phyloP scores from a whole-genome alignment of 2,113 vertebrate species.

The Trachemys scripta region DNA sequence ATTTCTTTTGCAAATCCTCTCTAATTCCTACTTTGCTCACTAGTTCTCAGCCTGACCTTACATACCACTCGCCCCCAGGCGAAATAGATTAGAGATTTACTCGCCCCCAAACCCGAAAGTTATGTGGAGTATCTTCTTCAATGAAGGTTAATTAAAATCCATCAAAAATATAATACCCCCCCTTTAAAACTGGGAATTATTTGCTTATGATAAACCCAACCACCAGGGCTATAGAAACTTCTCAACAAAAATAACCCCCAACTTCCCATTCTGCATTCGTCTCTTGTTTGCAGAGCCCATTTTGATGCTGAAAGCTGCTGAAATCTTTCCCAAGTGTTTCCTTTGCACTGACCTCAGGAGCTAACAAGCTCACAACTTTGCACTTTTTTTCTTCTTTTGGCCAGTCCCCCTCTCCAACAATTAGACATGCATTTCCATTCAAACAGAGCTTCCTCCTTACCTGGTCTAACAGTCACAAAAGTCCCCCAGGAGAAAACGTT shows the following conservation, averaged over 20 bases:
- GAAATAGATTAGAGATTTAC: background rate
- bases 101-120: accelerated
- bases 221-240: background rate
- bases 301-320: background rate
- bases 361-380: conserved; percentile 52
- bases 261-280: conserved; percentile 22
- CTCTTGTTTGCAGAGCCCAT: conserved; percentile 9
- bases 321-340: background rate
- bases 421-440: background rate
- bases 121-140: background rate
- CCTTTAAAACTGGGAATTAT: background rate
- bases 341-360: background rate
- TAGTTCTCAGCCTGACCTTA: conserved; percentile 53
- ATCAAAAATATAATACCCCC: background rate
- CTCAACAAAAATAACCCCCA: background rate
- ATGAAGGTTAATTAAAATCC: background rate
- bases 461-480: conserved; percentile 62
- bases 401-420: background rate
- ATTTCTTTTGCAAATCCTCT: conserved; percentile 55
- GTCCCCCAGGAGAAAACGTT: background rate
- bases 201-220: background rate
- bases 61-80: background rate
- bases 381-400: background rate
- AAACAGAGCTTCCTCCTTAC: conserved; percentile 65
- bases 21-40: conserved; percentile 67